Conservation (phyloP, 2,113 vertebrate species). For the Halichoerus grypus region DNA sequence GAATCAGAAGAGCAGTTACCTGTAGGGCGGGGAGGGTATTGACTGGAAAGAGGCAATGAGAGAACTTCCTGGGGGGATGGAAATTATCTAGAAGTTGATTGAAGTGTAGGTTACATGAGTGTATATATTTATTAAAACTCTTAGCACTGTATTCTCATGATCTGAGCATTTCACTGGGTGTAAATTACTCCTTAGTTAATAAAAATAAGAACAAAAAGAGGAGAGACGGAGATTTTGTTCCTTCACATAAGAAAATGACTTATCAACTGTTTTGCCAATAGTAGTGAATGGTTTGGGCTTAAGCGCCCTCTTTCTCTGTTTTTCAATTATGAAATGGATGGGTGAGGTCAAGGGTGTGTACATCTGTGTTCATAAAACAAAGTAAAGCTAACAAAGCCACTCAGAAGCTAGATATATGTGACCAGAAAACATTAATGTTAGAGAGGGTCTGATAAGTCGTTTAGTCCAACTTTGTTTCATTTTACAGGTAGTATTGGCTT, state of each 20-base stretch:
- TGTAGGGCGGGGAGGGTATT: no score
- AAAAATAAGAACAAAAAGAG: background rate
- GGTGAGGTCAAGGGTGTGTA: background rate
- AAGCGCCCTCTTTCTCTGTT: background rate
- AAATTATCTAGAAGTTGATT: background rate
- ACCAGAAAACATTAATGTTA: background rate
- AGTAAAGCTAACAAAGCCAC: background rate
- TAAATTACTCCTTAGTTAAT: conserved; percentile 7
- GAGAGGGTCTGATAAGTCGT: conserved; percentile 14
- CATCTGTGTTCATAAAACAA: conserved; percentile 42
- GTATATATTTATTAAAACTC: conserved; percentile 1
- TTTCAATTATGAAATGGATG: conserved; percentile 27
- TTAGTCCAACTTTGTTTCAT: conserved; percentile 15
- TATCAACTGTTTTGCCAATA: background rate
- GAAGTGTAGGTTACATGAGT: background rate
- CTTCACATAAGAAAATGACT: background rate
- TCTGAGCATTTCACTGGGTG: background rate
- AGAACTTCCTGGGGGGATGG: background rate
- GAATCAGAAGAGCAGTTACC: background rate
- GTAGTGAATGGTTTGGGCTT: background rate
- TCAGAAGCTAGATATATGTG: background rate
- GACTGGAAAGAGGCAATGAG: background rate
- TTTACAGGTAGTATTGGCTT: conserved; percentile 9
- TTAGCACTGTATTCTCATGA: background rate
- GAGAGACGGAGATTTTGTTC: background rate